A percentile compares a stretch with the other conserved stretches of the same genome.
Conservation (phyloP, 2,113 vertebrate species). For the Phylloscopus whistleri region DNA sequence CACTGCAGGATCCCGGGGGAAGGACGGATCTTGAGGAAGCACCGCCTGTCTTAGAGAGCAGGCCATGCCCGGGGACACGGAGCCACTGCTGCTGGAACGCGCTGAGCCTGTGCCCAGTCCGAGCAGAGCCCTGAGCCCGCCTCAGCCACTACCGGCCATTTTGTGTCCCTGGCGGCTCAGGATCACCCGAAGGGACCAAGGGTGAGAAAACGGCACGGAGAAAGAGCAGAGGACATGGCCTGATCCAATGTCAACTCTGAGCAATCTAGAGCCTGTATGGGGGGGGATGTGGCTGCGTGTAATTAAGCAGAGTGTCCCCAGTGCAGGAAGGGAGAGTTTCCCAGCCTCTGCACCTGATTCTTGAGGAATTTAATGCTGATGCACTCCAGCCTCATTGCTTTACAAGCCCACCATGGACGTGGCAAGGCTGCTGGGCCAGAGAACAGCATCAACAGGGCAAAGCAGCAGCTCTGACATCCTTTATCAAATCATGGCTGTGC, state of each 20-base stretch:
- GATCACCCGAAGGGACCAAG: rapidly evolving
- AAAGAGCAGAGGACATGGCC: rapidly evolving
- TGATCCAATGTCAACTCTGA: not conserved
- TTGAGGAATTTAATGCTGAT: not conserved
- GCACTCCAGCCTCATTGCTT: not conserved
- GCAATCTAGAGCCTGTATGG: not conserved
- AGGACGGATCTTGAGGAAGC: too few relatives aligned
- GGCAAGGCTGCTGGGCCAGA: not conserved
- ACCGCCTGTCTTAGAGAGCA: rapidly evolving
- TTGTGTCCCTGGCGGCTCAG: rapidly evolving
- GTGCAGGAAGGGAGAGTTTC: not conserved
- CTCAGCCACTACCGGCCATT: not conserved
- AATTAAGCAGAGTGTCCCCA: rapidly evolving
- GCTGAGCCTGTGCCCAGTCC: not conserved
- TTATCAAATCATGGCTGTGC: rapidly evolving
- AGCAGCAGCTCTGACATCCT: not conserved
- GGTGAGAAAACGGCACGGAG: rapidly evolving
- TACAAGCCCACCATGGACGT: not conserved
- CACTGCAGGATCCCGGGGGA: rapidly evolving
- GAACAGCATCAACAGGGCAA: not conserved
- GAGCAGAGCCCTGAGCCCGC: rapidly evolving
- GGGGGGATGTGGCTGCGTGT: rapidly evolving
- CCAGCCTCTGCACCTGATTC: not conserved
- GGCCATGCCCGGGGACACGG: rapidly evolving
- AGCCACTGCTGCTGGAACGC: not conserved